Base-by-base conservation (phyloP, 2,113 vertebrate genomes). In the Guaruba guarouba region DNA sequence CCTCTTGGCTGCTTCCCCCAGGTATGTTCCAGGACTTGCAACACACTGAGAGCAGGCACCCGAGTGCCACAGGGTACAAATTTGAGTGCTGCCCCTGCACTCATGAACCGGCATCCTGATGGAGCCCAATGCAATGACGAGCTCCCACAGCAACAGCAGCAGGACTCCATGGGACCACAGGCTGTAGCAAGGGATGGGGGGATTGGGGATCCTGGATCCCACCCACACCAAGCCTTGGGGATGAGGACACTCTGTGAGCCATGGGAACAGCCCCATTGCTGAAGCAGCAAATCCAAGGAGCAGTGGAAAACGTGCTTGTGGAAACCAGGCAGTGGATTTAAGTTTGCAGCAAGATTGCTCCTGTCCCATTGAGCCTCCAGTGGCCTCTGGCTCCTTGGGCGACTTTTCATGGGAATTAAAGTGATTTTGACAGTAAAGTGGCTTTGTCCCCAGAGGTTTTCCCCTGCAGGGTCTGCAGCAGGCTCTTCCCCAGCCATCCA, bases 1-100 rank as follows among this genome's bases (percentile, higher is more conserved):
- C 93, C 96, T 96, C 94, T 95, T 96, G 97, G 88, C 95, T 43
- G 69, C 83, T 93, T 92, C 86, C 69, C 91, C 63, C 94, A 92
- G 85, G 85, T 92, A 9, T 5, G 69, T 96, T 91, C 98, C 85
- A 62, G 77, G 86, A 35, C 57, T 35, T 59, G 33, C 13, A 10
- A 59, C 57, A 24, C 55, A 14, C 57, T 24, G 28, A 48, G 43
- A 79, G 54, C 18, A 17, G 43, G 48, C 1, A 4, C 51, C 19
- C 4, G 10, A 11, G 29, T 4, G 80, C 61, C 8, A 24, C 2
- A 5, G 51, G 71, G 9, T 28, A 62, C n/a, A 20, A 41, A 24
- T 61, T 80, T 54, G 61, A 55, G 70, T 24, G 49, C 4, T 18
- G 39, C 22, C 44, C 1, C 0, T 35, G 68, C 43, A 8, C 46